These are phyloP conservation scores for Polietes domitor DNA, from an alignment of 2,888 invertebrate species.

Conservation along the genomic window DNA sequence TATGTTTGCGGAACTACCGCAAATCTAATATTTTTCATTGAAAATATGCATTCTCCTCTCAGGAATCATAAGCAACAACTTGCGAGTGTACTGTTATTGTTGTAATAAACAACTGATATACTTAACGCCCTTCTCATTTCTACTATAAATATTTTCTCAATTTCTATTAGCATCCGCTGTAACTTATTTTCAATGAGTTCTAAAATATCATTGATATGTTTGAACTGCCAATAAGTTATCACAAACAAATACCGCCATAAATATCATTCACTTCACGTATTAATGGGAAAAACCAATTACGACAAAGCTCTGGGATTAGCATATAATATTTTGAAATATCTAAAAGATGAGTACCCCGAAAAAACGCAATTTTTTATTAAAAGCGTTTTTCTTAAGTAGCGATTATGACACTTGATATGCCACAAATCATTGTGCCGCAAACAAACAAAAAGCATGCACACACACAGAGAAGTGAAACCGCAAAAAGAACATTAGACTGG, in stretches of 20 bases:
- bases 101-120: no score
- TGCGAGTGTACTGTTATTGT: no score
- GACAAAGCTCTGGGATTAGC: slow-evolving; percentile 47
- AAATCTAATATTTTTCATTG: no score
- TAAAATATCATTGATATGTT: not conserved
- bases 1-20: no score
- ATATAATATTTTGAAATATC: slow-evolving; percentile 46
- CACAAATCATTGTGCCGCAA: slow-evolving; percentile 58
- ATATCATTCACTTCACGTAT: not conserved
- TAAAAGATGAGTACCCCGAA: slow-evolving; percentile 31
- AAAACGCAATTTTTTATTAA: slow-evolving; percentile 49
- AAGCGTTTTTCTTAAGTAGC: slow-evolving; percentile 65
- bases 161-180: no score
- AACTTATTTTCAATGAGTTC: no score
- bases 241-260: not conserved
- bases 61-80: no score
- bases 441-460: slow-evolving; percentile 1
- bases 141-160: no score
- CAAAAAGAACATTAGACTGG: slow-evolving; percentile 34
- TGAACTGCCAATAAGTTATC: not conserved
- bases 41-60: no score
- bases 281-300: slow-evolving; percentile 2
- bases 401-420: slow-evolving; percentile 67
- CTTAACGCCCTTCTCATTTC: no score
- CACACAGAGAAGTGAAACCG: slow-evolving; percentile 25